A percentile compares a stretch with the other conserved stretches of the same genome.
phyloP scores from a whole-genome alignment of 2,888 invertebrate species.

The Allygus modestus region DNA sequence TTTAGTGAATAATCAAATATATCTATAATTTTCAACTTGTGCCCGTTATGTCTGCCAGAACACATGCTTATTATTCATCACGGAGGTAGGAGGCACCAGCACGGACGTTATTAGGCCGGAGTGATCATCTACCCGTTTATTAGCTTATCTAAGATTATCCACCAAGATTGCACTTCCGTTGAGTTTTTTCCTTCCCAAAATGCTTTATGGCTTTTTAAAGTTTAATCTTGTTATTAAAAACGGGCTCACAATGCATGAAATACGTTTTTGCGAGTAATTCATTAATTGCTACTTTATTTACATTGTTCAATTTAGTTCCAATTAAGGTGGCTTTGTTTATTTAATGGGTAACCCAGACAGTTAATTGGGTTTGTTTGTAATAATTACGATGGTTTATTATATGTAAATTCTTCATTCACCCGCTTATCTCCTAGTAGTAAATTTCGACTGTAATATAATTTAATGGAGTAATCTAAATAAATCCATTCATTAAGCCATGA shows the following conservation, averaged over 20 bases:
- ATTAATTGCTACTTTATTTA: conserved; percentile 57
- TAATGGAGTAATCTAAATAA: conserved; percentile 53
- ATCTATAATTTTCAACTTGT: no score
- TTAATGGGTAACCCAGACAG: conserved; percentile 42
- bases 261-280: conserved; percentile 56
- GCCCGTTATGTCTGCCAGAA: neutral
- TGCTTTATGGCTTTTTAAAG: conserved; percentile 54
- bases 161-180: conserved; percentile 44
- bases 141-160: conserved; percentile 40
- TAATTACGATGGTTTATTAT: conserved; percentile 54
- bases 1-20: no score
- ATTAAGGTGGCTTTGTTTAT: conserved; percentile 57
- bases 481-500: conserved; percentile 28
- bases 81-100: neutral
- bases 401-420: conserved; percentile 42
- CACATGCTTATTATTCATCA: neutral
- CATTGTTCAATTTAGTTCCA: conserved; percentile 58
- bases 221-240: conserved; percentile 54
- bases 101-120: conserved; percentile 26
- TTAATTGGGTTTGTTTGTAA: conserved; percentile 55
- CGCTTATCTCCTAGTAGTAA: conserved; percentile 45
- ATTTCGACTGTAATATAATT: conserved; percentile 41
- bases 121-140: conserved; percentile 8
- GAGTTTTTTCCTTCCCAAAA: conserved; percentile 16
- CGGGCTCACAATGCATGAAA: conserved; percentile 43